These are phyloP conservation scores for Ginglymostoma cirratum DNA, from an alignment of 2,113 vertebrate genomes.

Conservation along the genomic window DNA sequence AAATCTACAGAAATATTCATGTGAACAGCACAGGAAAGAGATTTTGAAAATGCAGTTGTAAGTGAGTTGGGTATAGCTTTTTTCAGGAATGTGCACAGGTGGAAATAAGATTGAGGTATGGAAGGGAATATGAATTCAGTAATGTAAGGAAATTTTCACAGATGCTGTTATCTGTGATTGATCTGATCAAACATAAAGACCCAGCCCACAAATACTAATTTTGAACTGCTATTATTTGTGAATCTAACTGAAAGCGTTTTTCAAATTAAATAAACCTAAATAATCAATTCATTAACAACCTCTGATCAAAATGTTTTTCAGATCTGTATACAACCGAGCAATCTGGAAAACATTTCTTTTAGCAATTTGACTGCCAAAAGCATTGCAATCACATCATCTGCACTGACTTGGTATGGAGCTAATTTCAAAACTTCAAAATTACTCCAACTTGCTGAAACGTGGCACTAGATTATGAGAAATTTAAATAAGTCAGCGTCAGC, in stretches of 20 bases:
- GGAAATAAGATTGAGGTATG: neutral
- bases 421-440: neutral
- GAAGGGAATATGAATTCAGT: neutral
- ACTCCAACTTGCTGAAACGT: neutral
- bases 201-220: neutral
- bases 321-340: neutral
- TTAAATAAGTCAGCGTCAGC: conserved; percentile 45
- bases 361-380: neutral
- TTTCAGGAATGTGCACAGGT: no score
- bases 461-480: conserved; percentile 41
- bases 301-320: neutral
- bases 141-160: neutral
- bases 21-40: neutral
- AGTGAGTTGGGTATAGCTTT: neutral
- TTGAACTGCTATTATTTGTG: neutral
- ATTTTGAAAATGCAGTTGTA: neutral
- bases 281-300: neutral
- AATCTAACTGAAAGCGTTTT: neutral
- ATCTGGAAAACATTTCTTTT: neutral
- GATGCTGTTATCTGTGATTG: neutral
- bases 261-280: neutral
- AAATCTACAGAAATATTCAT: neutral
- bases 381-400: neutral
- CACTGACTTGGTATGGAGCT: neutral
- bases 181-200: neutral